Base-by-base conservation (phyloP, 2,888 invertebrate species). In the Netelia fuscicornis region DNA sequence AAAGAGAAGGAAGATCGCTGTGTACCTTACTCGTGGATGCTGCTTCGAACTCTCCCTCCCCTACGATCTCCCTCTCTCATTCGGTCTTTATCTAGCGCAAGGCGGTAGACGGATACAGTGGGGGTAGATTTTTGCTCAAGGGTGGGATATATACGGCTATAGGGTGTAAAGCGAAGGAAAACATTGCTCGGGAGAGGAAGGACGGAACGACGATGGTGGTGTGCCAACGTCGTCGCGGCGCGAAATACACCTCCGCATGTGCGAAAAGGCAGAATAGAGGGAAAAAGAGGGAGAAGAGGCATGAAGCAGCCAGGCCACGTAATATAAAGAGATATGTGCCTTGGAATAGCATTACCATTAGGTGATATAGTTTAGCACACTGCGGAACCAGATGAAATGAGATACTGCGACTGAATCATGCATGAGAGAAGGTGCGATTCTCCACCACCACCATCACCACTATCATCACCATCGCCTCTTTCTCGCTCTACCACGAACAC, bases 381-480 rank as follows among this genome's bases (percentile, higher is more conserved):
- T 89, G 88, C 90, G 92, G 91, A 90, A 90, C 90, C 90, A 90
- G 92, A 93, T 93, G 93, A 93, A 93, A 93, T 93, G 93, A 93
- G 92, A 93, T 93, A 93, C 93, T 91, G 93, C 91, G 92, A 88
- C 92, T 93, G 93, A 93, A 93, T 93, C 93, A 93, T 93, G 93
- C 93, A 93, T 93, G 93, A 93, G 92, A 90, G 89, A 90, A 91
- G 91, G 91, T 91, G 90, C 92, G 92, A 93, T 93, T 92, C 93
- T 87, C 91, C 89, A 91, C 89, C 90, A 78, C 74, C 77, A 77
- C 89, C 90, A 78, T 67, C 77, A 77, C 91, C 89, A 91, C 88
- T 90, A 78, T 75, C 80, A 65, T 62, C 56, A 67, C 68, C 76
- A 56, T 60, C 52, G 23, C 58, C 84, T 81, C 74, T 79, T 78